Percentiles rank a stretch among this genome's conserved stretches.
These are phyloP conservation scores for Eupsilia transversa DNA, from an alignment of 2,888 invertebrate genomes.

Conservation along the genomic window DNA sequence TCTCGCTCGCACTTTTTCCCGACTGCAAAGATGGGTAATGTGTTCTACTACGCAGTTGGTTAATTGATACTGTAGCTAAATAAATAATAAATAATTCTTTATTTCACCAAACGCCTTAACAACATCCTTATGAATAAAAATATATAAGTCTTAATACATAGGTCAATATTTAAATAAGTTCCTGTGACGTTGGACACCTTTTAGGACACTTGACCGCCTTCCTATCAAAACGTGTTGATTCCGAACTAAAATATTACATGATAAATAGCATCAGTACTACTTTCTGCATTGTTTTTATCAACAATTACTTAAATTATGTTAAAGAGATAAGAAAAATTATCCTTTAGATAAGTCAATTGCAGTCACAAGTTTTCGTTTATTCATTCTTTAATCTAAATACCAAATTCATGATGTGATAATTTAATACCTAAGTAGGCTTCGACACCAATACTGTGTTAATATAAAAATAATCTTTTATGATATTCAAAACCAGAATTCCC, in stretches of 20 bases:
- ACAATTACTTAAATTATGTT: not conserved
- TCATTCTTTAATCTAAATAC: not conserved
- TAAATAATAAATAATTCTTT: too few relatives aligned
- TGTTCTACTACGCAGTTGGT: not conserved
- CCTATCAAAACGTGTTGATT: not conserved
- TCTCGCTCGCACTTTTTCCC: not conserved
- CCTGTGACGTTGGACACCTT: not conserved
- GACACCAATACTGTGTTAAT: not conserved
- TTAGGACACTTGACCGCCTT: not conserved
- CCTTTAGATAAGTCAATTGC: not conserved
- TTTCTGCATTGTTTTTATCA: not conserved
- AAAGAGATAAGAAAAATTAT: not conserved
- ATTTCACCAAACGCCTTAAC: too few relatives aligned
- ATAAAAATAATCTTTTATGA: not conserved
- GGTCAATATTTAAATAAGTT: too few relatives aligned
- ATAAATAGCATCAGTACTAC: not conserved
- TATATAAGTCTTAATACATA: too few relatives aligned
- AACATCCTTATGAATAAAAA: too few relatives aligned
- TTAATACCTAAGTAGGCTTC: not conserved
- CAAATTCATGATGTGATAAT: not conserved
- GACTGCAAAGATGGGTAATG: not conserved
- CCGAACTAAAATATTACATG: not conserved
- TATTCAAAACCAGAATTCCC: too few relatives aligned
- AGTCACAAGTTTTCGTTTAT: not conserved
- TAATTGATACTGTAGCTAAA: not conserved